Evolutionary conservation across 2,888 invertebrate species (phyloP), one percentile per base, ranked within the genome.

Genomic region (Chouioia cunea): DNA sequence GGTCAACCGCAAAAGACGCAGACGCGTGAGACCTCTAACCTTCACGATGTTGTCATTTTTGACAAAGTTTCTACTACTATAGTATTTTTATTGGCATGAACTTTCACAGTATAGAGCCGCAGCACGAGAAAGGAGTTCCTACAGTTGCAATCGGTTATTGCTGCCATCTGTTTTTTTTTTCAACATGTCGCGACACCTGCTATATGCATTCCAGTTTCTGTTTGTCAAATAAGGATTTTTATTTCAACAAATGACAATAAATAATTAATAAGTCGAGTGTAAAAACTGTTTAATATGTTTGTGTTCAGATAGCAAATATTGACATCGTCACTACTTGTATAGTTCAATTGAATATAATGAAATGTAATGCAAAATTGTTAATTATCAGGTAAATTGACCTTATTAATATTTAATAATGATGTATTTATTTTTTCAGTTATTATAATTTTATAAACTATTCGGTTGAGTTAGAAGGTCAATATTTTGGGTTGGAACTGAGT

Each of bases 131-230:
- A n/a, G n/a, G n/a, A n/a, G n/a, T n/a, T n/a, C n/a, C n/a, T n/a
- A n/a, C n/a, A n/a, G n/a, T n/a, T n/a, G n/a, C n/a, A n/a, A n/a
- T n/a, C n/a, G 60, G 66, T 71, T 63, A 57, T 67, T 66, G 58
- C 66, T 66, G 71, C 71, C 71, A 66, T 71, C 71, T 71, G 66
- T 58, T 63, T 65, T 69, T 66, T 52, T 65, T 65, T n/a, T n/a
- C n/a, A 58, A 60, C 70, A 60, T 16, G 70, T 70, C 58, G 70
- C 70, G 70, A 70, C 70, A 70, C 65, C 70, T 70, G 60, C 56
- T 4, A 15, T 22, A 36, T 36, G 36, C 18, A 50, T 60, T 65
- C 12, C 36, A 22, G 20, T 20, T 48, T 36, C 27, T 36, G 48
- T 50, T 58, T 53, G 16, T 50, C 62, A 62, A 62, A 64, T 54